These are phyloP conservation scores for Oryzias dopingdopingensis DNA, from an alignment of 2,797 vertebrate species.

Conservation along the genomic window DNA sequence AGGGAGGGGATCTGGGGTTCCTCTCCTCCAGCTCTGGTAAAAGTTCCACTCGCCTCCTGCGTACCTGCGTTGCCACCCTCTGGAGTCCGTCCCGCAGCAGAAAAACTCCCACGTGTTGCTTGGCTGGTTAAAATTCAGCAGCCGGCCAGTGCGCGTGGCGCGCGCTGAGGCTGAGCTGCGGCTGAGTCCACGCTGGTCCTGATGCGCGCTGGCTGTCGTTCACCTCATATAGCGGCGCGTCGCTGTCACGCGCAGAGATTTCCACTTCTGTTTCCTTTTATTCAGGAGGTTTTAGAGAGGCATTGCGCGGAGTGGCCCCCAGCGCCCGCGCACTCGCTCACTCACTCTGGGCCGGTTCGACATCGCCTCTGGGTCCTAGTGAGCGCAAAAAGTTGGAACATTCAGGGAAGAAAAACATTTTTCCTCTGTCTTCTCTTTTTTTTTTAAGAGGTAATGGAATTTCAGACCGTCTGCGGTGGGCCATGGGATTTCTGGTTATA, in stretches of 20 bases:
- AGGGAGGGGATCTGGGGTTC: neutral
- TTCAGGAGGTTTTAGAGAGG: conserved; percentile 73
- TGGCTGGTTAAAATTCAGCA: conserved; percentile 20
- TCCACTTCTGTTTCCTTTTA: conserved; percentile 58
- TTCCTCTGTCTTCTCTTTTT: neutral
- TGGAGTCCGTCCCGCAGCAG: conserved; percentile 22
- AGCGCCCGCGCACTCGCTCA: conserved; percentile 11
- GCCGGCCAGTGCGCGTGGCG: conserved; percentile 37
- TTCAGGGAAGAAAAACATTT: conserved; percentile 9
- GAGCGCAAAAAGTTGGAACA: conserved; percentile 36
- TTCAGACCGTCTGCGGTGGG: conserved; percentile 9
- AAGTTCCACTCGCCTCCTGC: conserved; percentile 46
- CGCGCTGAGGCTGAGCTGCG: conserved; percentile 56
- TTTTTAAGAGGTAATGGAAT: conserved; percentile 7
- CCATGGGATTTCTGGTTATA: neutral
- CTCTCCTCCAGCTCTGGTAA: neutral
- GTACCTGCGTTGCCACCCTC: conserved; percentile 57
- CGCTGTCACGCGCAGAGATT: conserved; percentile 78
- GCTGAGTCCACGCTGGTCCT: conserved; percentile 74
- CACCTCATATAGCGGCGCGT: conserved; percentile 76
- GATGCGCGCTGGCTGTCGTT: conserved; percentile 76
- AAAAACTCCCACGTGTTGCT: conserved; percentile 58
- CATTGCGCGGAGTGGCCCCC: conserved; percentile 55
- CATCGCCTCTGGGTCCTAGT: conserved; percentile 73
- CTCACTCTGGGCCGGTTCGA: conserved; percentile 25